Percentiles rank a stretch among this genome's conserved stretches.
phyloP scores from a whole-genome alignment of 2,888 invertebrate species.

The Drosophila vallismaia region DNA sequence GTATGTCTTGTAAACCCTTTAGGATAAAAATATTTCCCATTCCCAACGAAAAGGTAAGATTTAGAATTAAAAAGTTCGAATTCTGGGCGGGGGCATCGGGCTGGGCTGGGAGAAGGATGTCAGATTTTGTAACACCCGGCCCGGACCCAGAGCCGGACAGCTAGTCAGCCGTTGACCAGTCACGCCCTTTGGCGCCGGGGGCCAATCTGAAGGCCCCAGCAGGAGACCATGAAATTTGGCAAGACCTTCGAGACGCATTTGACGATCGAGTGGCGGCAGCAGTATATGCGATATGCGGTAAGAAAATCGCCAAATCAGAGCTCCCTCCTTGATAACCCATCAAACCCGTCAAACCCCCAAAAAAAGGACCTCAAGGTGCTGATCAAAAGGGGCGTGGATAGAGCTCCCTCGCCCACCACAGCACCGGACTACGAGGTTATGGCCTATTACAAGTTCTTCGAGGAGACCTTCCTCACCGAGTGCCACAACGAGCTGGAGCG shows the following conservation, averaged over 20 bases:
- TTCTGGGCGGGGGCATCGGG: no score
- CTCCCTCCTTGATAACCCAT: neutral
- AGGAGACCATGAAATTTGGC: slow-evolving; percentile 94
- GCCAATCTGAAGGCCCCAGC: neutral
- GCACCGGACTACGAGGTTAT: slow-evolving; percentile 11
- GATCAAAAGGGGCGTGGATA: slow-evolving; percentile 93
- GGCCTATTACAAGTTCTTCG: slow-evolving; percentile 92
- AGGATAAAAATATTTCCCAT: no score
- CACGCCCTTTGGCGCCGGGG: slow-evolving; percentile 37
- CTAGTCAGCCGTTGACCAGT: slow-evolving; percentile 20
- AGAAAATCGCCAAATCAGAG: neutral
- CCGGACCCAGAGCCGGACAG: slow-evolving; percentile 27
- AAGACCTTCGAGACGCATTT: slow-evolving; percentile 98
- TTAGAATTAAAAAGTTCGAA: neutral
- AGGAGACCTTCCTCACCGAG: slow-evolving; percentile 96
- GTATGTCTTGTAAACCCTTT: no score
- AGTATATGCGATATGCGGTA: slow-evolving; percentile 94
- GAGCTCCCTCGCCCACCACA: slow-evolving; percentile 91
- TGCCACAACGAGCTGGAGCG: slow-evolving; percentile 96
- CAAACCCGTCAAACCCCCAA: no score
- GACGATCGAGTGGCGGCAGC: slow-evolving; percentile 99
- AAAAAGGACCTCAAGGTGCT: slow-evolving; percentile 93
- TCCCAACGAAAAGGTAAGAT: neutral
- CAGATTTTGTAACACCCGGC: slow-evolving; percentile 47
- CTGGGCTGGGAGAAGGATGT: slow-evolving; percentile 57